These are phyloP conservation scores for Strigamia crassipes DNA, from an alignment of 2,888 invertebrate genomes.

Conservation along the genomic window DNA sequence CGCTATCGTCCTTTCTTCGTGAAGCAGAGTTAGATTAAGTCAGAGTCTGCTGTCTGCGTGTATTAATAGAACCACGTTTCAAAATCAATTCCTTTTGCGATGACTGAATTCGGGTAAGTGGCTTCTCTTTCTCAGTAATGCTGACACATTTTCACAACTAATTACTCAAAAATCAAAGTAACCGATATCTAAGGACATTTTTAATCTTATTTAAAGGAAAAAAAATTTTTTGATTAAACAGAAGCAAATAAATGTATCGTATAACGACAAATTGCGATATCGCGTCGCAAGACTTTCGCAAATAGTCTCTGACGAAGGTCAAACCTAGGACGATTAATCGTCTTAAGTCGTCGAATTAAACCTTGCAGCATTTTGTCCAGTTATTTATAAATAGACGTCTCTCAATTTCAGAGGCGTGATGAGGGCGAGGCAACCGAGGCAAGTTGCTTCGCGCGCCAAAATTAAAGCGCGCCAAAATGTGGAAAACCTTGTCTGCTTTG, in stretches of 20 bases:
- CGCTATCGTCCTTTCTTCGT: neutral
- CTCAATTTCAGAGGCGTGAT: too few species aligned
- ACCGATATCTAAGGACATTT: too few species aligned
- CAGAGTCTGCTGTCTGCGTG: neutral
- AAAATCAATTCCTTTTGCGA: neutral
- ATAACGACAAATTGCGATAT: too few species aligned
- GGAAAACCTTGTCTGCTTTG: too few species aligned
- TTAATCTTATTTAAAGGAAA: too few species aligned
- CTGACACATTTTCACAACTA: neutral
- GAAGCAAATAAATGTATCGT: too few species aligned
- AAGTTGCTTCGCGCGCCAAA: too few species aligned
- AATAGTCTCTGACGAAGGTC: neutral
- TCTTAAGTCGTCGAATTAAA: too few species aligned
- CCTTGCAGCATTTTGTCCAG: neutral
- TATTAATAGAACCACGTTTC: conserved; percentile 8
- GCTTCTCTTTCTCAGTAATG: neutral
- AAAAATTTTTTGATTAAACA: too few species aligned
- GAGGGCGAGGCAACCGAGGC: too few species aligned
- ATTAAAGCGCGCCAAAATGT: too few species aligned
- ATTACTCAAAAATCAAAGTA: neutral
- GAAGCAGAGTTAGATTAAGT: neutral
- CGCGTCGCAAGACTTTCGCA: neutral
- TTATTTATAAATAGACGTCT: neutral
- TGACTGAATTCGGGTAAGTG: conserved; percentile 12
- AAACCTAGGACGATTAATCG: too few species aligned